Base-by-base conservation (phyloP, 2,888 invertebrate species). In the Siphlonurus alternatus region DNA sequence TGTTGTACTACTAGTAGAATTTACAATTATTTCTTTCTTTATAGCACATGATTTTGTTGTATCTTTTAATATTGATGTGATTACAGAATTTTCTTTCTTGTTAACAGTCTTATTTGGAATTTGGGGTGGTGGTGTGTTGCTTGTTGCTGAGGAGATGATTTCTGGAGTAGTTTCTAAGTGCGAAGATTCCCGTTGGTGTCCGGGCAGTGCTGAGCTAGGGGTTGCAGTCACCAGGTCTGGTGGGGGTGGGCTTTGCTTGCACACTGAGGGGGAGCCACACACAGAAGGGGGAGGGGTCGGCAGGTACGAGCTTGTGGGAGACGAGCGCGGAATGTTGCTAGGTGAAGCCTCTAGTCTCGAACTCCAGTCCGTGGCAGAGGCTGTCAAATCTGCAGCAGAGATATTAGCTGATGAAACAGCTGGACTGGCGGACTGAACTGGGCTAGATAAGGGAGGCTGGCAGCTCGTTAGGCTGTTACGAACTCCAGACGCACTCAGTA, bases 131-230 rank as follows among this genome's bases (percentile, higher is more conserved):
- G n/a, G n/a, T n/a, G n/a, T n/a, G n/a, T n/a, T n/a, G 66, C 38
- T 67, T 68, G 51, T 66, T 62, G 38, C 66, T 65, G 25, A 67
- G 66, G 38, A 65, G 66, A 59, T 66, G 63, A 65, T 67, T 56
- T 74, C 74, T 60, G 74, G 74, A 68, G 70, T 73, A 20, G 65
- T 68, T 69, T 75, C 77, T 65, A 66, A 66, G 10, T 62, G 24
- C 18, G 62, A 23, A 3, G 53, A 53, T 25, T 64, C 64, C 61
- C 65, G 63, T 38, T 67, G 65, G 19, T 20, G 38, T 25, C 54
- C 25, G 1, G 64, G 64, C 2, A 25, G 18, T 53, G 23, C 25
- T 10, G 61, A 25, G 53, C 62, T 65, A 25, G 59, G 20, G 1
- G 56, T 53, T 2, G 62, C 15, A 38, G 25, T 61, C 2, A 24